Percentiles rank a stretch among this genome's conserved stretches.
These are phyloP conservation scores for Oplegnathus fasciatus DNA, from an alignment of 2,113 vertebrate species.

Conservation along the genomic window DNA sequence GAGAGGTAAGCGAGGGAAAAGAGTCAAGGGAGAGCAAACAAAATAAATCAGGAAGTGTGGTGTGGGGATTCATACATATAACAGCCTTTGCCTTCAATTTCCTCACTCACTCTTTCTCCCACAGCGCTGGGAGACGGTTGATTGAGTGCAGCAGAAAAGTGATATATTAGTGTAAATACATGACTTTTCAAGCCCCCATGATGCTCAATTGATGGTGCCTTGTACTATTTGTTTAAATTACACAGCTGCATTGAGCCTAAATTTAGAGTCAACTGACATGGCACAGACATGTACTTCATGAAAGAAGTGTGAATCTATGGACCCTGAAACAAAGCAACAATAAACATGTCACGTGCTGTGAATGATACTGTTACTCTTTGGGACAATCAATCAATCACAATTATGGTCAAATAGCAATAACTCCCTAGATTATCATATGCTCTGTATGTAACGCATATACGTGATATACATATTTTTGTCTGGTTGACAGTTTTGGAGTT, in stretches of 20 bases:
- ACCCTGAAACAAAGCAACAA: constrained; percentile 44
- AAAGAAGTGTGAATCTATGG: constrained; percentile 65
- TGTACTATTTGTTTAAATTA: constrained; percentile 66
- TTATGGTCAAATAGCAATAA: constrained; percentile 32
- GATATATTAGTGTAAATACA: constrained; percentile 67
- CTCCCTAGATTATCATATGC: neutral
- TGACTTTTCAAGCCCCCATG: constrained; percentile 61
- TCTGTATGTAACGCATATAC: neutral
- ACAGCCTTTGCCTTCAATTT: constrained; percentile 73
- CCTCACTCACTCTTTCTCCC: constrained; percentile 51
- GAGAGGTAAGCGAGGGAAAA: constrained; percentile 59
- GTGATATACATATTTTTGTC: neutral
- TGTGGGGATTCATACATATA: constrained; percentile 75
- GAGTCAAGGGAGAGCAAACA: constrained; percentile 72
- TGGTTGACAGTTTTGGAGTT: neutral
- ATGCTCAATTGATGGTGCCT: constrained; percentile 39
- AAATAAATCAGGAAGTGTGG: constrained; percentile 81
- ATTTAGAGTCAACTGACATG: constrained; percentile 47
- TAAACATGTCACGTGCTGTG: constrained; percentile 43
- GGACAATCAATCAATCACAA: constrained; percentile 34
- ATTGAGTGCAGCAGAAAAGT: constrained; percentile 64
- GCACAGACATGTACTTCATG: constrained; percentile 62
- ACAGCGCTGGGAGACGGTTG: constrained; percentile 30
- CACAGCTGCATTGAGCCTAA: constrained; percentile 10
- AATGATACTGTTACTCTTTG: constrained; percentile 24